Conservation (phyloP, 1,140 invertebrate genomes). For the Zaprionus gabonicus region DNA sequence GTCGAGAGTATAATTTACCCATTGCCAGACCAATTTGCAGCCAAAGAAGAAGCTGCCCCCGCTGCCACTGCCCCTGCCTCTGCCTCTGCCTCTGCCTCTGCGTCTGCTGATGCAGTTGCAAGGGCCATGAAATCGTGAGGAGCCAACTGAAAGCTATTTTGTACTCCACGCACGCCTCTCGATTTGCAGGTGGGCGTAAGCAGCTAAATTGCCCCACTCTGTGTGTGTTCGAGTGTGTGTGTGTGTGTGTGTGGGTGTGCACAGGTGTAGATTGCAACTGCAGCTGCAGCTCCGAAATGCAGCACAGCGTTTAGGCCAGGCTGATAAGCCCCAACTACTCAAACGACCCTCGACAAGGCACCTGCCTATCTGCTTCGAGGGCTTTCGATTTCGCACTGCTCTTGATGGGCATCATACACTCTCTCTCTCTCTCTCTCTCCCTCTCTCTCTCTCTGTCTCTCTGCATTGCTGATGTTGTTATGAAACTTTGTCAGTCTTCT, state of each 20-base stretch:
- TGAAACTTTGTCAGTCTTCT: not conserved
- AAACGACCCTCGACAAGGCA: not conserved
- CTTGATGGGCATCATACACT: not conserved
- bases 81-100: slow-evolving; percentile 1
- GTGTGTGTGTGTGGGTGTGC: slow-evolving; percentile 30
- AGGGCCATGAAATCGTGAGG: slow-evolving; percentile 54
- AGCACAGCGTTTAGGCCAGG: slow-evolving; percentile 16
- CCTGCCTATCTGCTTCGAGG: not conserved
- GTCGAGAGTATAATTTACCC: slow-evolving; percentile 64
- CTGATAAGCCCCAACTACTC: not conserved
- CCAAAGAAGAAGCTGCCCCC: slow-evolving; percentile 41
- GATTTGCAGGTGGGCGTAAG: slow-evolving; percentile 66
- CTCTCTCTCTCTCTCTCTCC: not conserved
- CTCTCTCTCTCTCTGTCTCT: not conserved
- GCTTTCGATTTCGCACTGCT: not conserved
- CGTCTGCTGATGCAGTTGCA: slow-evolving; percentile 31
- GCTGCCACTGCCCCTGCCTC: not conserved
- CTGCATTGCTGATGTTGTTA: not conserved
- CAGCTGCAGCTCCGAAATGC: slow-evolving; percentile 30
- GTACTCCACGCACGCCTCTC: slow-evolving; percentile 40
- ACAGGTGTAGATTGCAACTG: slow-evolving; percentile 44
- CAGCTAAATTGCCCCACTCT: slow-evolving; percentile 62
- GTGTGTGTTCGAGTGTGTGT: not conserved
- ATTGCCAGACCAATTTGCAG: slow-evolving; percentile 53
- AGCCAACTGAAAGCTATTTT: slow-evolving; percentile 38